phyloP scores from a whole-genome alignment of 2,888 invertebrate genomes.

The Endomychus coccineus region DNA sequence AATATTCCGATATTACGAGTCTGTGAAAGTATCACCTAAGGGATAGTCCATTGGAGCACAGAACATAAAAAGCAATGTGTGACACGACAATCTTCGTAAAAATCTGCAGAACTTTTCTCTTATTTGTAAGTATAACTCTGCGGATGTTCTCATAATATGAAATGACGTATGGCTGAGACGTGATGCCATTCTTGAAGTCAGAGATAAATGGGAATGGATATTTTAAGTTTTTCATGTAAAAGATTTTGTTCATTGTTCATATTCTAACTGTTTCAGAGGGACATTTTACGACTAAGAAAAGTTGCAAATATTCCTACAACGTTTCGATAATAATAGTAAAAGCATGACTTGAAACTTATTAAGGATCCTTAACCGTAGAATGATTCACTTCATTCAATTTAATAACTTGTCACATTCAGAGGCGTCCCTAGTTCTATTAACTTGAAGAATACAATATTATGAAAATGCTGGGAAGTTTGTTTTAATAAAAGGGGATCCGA shows the following conservation, averaged over 20 bases:
- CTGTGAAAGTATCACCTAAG: not conserved
- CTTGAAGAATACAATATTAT: no score
- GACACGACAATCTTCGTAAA: slow-evolving; percentile 33
- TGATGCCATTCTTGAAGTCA: slow-evolving; percentile 35
- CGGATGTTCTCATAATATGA: slow-evolving; percentile 31
- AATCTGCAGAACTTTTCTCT: slow-evolving; percentile 32
- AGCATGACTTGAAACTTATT: no score
- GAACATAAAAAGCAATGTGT: slow-evolving; percentile 29
- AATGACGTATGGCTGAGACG: slow-evolving; percentile 34
- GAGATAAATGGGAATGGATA: slow-evolving; percentile 33
- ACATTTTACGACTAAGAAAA: no score
- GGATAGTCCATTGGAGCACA: slow-evolving; percentile 14
- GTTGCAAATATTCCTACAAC: no score
- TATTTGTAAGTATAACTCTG: slow-evolving; percentile 33
- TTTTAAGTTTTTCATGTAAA: slow-evolving; percentile 28
- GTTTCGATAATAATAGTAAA: no score
- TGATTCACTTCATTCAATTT: no score
- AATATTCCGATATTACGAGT: slow-evolving; percentile 1
- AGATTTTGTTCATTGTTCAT: slow-evolving; percentile 26
- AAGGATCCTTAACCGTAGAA: no score
- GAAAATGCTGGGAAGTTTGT: no score
- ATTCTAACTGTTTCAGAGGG: no score
- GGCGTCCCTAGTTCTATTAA: no score
- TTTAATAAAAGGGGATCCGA: no score
- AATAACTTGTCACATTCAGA: no score